Conservation (phyloP, 1,140 invertebrate species). For the Lepidotrigona ventralis region DNA sequence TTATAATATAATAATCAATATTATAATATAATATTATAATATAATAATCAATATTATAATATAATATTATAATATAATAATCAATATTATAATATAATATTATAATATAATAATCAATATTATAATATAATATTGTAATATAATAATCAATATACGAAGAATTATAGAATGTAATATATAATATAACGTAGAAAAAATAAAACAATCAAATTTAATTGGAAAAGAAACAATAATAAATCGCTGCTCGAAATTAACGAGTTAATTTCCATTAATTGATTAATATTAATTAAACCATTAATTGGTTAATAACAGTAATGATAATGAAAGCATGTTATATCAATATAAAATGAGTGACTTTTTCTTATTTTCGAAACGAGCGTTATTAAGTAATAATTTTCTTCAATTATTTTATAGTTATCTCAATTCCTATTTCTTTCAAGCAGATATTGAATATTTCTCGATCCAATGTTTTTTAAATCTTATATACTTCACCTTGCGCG, state of each 20-base stretch:
- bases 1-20: no score
- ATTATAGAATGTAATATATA: no score
- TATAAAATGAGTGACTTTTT: not conserved
- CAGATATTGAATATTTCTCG: not conserved
- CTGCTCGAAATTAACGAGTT: no score
- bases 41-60: not conserved
- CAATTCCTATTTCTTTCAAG: not conserved
- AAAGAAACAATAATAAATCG: no score
- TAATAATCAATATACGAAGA: not conserved
- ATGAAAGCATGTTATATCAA: no score
- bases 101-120: no score
- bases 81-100: no score
- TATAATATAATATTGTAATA: not conserved
- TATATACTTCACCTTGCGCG: constrained; percentile 25
- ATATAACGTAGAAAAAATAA: not conserved
- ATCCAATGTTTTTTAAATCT: not conserved
- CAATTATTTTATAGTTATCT: not conserved
- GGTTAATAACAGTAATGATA: not conserved
- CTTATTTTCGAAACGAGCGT: not conserved
- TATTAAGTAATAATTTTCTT: not conserved
- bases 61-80: no score
- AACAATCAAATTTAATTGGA: no score
- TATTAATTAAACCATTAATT: no score
- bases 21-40: not conserved
- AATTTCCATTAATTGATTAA: no score